Evolutionary conservation across 2,888 invertebrate species (phyloP).

Genomic region (Allacma fusca): DNA sequence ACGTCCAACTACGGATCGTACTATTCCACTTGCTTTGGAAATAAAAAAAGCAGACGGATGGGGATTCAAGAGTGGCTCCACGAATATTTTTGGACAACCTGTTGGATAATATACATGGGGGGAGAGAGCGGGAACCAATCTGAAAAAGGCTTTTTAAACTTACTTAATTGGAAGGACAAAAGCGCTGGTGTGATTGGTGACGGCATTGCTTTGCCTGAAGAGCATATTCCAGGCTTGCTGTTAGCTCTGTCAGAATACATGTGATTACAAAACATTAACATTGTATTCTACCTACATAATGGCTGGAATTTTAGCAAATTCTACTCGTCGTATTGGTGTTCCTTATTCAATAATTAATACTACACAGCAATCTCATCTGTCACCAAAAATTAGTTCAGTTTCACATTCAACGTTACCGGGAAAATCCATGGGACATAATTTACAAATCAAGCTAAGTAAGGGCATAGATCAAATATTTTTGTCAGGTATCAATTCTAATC

Average conservation of each 20-base stretch:
- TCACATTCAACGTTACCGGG: no score
- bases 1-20: not conserved
- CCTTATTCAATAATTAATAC: no score
- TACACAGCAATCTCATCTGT: no score
- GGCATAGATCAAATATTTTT: no score
- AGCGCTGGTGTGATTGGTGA: not conserved
- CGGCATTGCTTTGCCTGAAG: not conserved
- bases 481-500: no score
- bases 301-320: no score
- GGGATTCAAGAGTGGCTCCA: not conserved
- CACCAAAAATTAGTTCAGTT: no score
- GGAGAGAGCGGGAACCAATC: not conserved
- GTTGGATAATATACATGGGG: not conserved
- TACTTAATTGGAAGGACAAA: not conserved
- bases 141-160: not conserved
- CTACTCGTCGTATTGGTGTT: no score
- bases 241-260: not conserved
- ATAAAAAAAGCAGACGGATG: not conserved
- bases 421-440: no score
- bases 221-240: not conserved
- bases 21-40: not conserved
- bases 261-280: no score
- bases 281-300: no score
- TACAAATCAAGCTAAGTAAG: no score
- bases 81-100: not conserved